A percentile compares a stretch with the other conserved stretches of the same genome.
These are phyloP conservation scores for Metacarcinus magister DNA, from an alignment of 2,888 invertebrate species.

Conservation along the genomic window DNA sequence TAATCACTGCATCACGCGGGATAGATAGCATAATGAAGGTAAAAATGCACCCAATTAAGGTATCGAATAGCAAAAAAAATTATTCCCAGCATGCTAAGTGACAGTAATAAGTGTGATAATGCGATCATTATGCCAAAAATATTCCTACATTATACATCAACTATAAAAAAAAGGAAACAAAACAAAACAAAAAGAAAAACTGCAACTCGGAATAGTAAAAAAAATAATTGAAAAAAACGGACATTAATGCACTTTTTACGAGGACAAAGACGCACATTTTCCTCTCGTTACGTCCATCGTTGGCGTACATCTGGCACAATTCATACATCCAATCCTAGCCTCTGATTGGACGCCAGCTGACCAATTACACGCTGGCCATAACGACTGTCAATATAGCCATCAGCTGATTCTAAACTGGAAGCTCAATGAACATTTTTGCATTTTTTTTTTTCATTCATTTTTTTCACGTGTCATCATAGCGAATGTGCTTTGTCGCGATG, in stretches of 20 bases:
- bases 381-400: not conserved
- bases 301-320: not conserved
- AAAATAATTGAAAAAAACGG: not conserved
- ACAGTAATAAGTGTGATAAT: constrained; percentile 3
- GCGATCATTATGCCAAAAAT: not conserved
- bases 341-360: not conserved
- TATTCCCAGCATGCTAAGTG: not conserved
- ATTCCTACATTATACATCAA: not conserved
- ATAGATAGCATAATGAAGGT: not conserved
- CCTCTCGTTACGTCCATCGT: not conserved
- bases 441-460: constrained; percentile 4
- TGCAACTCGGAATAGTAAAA: no score
- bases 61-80: not conserved
- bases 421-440: not conserved
- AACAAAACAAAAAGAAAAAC: no score
- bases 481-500: not conserved
- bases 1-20: not conserved
- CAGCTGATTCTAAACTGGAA: not conserved
- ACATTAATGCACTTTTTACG: not conserved
- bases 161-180: not conserved
- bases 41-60: not conserved
- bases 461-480: not conserved
- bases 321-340: not conserved
- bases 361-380: constrained; percentile 13
- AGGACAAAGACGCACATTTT: not conserved